Evolutionary conservation across 2,888 invertebrate species (phyloP), one percentile per base, ranked within the genome.

Genomic region (Teleiodes luculella): DNA sequence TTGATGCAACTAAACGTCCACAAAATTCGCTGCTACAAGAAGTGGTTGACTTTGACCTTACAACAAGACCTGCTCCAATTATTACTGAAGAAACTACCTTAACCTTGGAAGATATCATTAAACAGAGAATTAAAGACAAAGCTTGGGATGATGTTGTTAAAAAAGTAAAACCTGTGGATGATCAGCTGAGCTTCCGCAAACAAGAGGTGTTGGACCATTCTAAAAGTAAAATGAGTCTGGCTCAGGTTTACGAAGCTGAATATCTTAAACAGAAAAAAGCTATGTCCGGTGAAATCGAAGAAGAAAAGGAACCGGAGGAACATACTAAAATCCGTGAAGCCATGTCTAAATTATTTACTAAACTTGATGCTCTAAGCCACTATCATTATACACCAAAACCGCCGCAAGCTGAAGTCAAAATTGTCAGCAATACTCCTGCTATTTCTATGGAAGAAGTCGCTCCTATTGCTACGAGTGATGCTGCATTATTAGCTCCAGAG

Each of bases 401-500:
- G 55, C 93, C 94, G 0, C 92, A 93, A 56, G 95, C 97, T 0
- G 98, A 99, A 70, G 90, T 98, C 1, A 96, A 95, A 83, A 95
- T 99, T 57, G 91, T 99, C 4, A 95, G 94, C 56, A 98, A 99
- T 76, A 91, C 96, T 59, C 96, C 98, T 1, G 96, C 98, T 0
- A 93, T 99, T 49, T 92, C 91, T 30, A 95, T 98, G 93, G 99
- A 99, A 82, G 99, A 99, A 83, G 97, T 98, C 6, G 97, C 97
- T 0, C 98, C 98, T 0, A 91, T 96, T 5, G 94, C 95, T n/a
- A 92, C 94, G 0, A 97, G 95, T 70, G 95, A 97, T 80, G 96
- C 95, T 3, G 91, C 94, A 1, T 80, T 97, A 35, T 86, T 98
- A 59, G 98, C 98, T 14, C 98, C 99, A 0, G 96, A 98, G 83